phyloP scores from a whole-genome alignment of 1,140 invertebrate species.

The Coptotermes formosanus region DNA sequence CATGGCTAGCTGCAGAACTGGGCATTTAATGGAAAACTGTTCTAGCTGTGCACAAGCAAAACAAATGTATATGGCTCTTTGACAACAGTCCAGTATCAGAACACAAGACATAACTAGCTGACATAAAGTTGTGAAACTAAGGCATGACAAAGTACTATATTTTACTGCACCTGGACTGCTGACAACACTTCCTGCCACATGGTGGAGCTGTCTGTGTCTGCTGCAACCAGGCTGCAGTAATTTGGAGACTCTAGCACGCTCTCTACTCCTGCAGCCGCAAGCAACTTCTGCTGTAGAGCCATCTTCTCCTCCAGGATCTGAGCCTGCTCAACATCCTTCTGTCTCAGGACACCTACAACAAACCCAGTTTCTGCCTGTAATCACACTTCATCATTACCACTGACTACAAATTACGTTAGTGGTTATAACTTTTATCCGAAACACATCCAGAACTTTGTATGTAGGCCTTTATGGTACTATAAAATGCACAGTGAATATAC shows the following conservation, averaged over 20 bases:
- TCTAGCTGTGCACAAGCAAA: too few relatives aligned
- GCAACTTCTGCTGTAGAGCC: slow-evolving; percentile 72
- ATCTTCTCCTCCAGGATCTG: slow-evolving; percentile 85
- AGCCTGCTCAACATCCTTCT: slow-evolving; percentile 85
- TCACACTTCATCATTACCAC: background rate
- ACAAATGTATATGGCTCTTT: too few relatives aligned
- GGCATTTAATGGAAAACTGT: too few relatives aligned
- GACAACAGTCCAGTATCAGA: too few relatives aligned
- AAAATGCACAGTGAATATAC: too few relatives aligned
- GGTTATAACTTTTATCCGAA: background rate
- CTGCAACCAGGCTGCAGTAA: slow-evolving; percentile 58
- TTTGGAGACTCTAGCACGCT: slow-evolving; percentile 53
- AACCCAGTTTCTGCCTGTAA: background rate
- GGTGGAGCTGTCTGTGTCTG: slow-evolving; percentile 60
- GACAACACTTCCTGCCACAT: slow-evolving; percentile 69
- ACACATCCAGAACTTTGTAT: background rate
- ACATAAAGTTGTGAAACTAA: too few relatives aligned
- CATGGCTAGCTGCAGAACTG: too few relatives aligned
- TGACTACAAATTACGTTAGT: background rate
- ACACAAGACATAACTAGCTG: too few relatives aligned
- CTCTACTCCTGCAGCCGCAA: slow-evolving; percentile 61
- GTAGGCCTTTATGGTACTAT: too few relatives aligned
- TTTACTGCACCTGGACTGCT: slow-evolving; percentile 58
- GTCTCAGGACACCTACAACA: slow-evolving; percentile 65
- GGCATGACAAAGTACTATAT: too few relatives aligned